A percentile compares a stretch with the other conserved stretches of the same genome.
These are phyloP conservation scores for Yponomeuta evonymella DNA, from an alignment of 2,888 invertebrate species.

Conservation along the genomic window DNA sequence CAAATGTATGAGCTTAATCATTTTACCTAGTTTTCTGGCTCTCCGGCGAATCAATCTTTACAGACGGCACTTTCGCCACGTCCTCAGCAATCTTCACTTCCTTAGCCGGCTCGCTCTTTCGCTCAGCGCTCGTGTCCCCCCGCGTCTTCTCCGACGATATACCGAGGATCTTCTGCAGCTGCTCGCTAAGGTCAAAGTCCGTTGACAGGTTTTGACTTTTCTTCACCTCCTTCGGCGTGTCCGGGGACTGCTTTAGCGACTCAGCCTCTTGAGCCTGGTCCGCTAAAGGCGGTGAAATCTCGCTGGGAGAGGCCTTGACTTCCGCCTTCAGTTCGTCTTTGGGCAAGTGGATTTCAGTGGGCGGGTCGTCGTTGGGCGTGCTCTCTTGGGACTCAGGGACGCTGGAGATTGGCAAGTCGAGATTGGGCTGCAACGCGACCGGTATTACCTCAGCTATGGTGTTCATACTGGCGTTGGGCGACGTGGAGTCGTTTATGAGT, in stretches of 20 bases:
- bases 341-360: conserved; percentile 63
- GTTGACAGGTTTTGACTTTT: conserved; percentile 70
- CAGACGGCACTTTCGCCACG: conserved; percentile 56
- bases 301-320: conserved; percentile 62
- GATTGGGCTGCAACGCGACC: conserved; percentile 53
- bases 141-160: conserved; percentile 67
- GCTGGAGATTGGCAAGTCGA: conserved; percentile 52
- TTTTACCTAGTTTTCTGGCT: conserved; percentile 54
- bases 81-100: conserved; percentile 60
- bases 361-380: conserved; percentile 64
- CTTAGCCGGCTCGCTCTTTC: conserved; percentile 52
- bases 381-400: conserved; percentile 60
- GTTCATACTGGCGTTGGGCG: conserved; percentile 63
- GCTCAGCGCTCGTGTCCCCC: conserved; percentile 47
- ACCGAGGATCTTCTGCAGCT: conserved; percentile 68
- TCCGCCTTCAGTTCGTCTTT: conserved; percentile 51
- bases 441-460: conserved; percentile 68
- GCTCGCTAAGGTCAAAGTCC: conserved; percentile 69
- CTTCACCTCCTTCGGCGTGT: conserved; percentile 64
- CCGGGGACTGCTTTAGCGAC: conserved; percentile 62
- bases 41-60: conserved; percentile 71
- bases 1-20: background rate
- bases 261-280: conserved; percentile 48
- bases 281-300: conserved; percentile 63
- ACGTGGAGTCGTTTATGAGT: conserved; percentile 63